phyloP scores from a whole-genome alignment of 2,113 vertebrate species.

The Hoplias malabaricus region DNA sequence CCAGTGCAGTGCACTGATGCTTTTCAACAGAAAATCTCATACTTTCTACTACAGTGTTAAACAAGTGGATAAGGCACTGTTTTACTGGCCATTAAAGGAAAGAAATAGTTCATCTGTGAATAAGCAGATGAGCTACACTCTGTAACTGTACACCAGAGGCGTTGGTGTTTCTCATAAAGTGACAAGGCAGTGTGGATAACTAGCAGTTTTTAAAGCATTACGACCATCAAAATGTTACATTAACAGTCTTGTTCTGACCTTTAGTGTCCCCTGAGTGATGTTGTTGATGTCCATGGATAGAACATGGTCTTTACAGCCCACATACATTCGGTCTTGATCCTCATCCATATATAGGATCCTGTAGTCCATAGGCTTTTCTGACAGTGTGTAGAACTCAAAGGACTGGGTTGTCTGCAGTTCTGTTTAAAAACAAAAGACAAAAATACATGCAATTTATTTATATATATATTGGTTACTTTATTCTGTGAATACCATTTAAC shows the following conservation, averaged over 20 bases:
- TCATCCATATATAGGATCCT: constrained; percentile 97
- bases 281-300: constrained; percentile 98
- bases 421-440: constrained; percentile 63
- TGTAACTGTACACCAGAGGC: background rate
- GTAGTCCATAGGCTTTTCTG: constrained; percentile 90
- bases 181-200: no score
- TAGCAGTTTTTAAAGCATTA: no score
- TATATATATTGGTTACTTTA: no score
- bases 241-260: constrained; percentile 74
- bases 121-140: background rate
- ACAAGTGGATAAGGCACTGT: no score
- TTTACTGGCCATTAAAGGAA: background rate
- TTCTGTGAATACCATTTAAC: no score
- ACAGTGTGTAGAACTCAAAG: constrained; percentile 85
- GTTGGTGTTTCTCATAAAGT: background rate
- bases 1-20: no score
- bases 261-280: constrained; percentile 87
- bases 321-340: constrained; percentile 96
- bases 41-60: no score
- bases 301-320: constrained; percentile 96
- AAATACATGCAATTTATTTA: background rate
- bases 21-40: no score
- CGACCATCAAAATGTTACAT: no score
- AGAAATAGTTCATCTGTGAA: no score
- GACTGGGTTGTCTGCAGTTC: constrained; percentile 87